Evolutionary conservation across 2,888 invertebrate genomes (phyloP).

Genomic region (Idaea dimidiata): DNA sequence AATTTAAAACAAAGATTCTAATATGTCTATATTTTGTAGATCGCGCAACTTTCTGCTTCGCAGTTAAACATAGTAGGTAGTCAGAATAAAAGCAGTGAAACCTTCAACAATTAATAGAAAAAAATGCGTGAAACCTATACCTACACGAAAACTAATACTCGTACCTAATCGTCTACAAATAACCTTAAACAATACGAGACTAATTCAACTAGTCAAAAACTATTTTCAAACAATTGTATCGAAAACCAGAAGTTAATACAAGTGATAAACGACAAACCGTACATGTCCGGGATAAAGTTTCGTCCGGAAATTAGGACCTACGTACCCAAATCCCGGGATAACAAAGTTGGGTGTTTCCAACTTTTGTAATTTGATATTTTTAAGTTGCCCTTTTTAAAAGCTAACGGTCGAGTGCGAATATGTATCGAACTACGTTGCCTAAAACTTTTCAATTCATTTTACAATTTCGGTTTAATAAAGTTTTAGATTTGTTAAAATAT

Average conservation of each 20-base stretch:
- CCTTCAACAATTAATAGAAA: too few relatives aligned
- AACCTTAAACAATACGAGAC: neutral
- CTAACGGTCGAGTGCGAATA: neutral
- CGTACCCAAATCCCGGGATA: slow-evolving; percentile 1
- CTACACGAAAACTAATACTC: neutral
- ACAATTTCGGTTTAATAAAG: neutral
- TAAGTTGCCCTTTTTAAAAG: neutral
- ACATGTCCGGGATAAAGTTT: slow-evolving; percentile 1
- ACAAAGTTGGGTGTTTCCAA: neutral
- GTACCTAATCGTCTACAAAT: too few relatives aligned
- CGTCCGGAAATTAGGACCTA: neutral
- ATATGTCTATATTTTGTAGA: too few relatives aligned
- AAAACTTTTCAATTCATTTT: neutral
- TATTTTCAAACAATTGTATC: neutral
- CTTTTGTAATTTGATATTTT: slow-evolving; percentile 1
- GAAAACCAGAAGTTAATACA: neutral
- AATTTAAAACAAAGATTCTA: too few relatives aligned
- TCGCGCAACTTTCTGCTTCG: too few relatives aligned
- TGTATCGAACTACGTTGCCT: neutral
- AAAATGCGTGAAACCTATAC: too few relatives aligned
- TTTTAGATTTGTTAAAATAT: neutral
- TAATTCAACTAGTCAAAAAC: neutral
- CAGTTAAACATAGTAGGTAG: too few relatives aligned
- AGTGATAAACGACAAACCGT: slow-evolving; percentile 1
- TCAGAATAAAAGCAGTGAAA: too few relatives aligned